Evolutionary conservation across 2,888 invertebrate genomes (phyloP).

Genomic region (Drosophila formosana): DNA sequence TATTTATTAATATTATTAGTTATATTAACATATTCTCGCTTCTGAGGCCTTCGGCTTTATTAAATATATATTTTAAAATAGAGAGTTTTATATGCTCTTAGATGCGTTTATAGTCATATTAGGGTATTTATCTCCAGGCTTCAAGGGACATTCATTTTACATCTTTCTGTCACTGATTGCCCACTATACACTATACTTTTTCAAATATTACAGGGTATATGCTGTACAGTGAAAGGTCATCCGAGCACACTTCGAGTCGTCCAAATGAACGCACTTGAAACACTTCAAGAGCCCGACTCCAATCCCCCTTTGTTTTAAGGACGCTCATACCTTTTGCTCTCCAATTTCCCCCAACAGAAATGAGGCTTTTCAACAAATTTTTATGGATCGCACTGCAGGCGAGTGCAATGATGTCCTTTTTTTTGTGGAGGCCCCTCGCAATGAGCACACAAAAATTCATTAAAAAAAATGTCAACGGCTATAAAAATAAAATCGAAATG

Average conservation of each 20-base stretch:
- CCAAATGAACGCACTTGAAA: constrained; percentile 50
- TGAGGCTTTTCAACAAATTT: constrained; percentile 30
- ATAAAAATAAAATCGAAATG: constrained; percentile 60
- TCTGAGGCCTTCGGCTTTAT: no score
- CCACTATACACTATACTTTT: background rate
- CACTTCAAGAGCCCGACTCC: background rate
- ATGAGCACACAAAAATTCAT: constrained; percentile 49
- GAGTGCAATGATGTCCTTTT: constrained; percentile 43
- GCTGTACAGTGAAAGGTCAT: constrained; percentile 21
- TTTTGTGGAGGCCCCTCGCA: background rate
- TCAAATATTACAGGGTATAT: constrained; percentile 5
- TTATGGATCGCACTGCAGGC: constrained; percentile 25
- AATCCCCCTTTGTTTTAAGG: background rate
- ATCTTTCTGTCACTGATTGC: no score
- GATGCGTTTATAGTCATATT: no score
- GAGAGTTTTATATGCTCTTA: no score
- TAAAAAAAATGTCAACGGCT: constrained; percentile 66
- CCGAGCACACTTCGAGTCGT: constrained; percentile 42
- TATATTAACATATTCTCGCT: no score
- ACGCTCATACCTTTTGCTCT: background rate
- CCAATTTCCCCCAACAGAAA: background rate
- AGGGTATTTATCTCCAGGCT: no score
- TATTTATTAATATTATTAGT: no score
- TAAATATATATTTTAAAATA: no score
- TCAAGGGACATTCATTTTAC: background rate